A percentile compares a stretch with the other conserved stretches of the same genome.
phyloP scores from a whole-genome alignment of 2,888 invertebrate genomes.

The Tillus elongatus region DNA sequence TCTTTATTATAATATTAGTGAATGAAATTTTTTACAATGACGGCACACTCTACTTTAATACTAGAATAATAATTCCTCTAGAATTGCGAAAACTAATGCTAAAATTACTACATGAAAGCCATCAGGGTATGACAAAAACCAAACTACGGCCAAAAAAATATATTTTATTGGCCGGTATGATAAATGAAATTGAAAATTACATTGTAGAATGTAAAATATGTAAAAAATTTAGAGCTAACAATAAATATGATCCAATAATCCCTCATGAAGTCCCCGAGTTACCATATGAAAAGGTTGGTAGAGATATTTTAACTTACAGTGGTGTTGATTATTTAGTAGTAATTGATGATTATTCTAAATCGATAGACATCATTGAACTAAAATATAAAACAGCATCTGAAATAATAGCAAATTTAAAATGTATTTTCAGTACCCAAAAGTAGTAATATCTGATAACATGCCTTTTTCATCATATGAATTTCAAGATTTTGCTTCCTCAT shows the following conservation, averaged over 20 bases:
- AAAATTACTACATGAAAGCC: slow-evolving; percentile 11
- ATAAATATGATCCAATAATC: slow-evolving; percentile 14
- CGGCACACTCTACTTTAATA: no score
- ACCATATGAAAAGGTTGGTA: no score
- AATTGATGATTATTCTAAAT: slow-evolving; percentile 24
- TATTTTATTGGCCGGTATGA: slow-evolving; percentile 15
- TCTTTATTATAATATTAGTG: no score
- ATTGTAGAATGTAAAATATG: slow-evolving; percentile 11
- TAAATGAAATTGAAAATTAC: slow-evolving; percentile 6
- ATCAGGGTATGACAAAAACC: slow-evolving; percentile 10
- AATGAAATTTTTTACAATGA: no score
- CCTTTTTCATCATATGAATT: slow-evolving; percentile 16
- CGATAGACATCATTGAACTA: slow-evolving; percentile 20
- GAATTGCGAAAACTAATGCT: slow-evolving; percentile 7
- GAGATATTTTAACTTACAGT: slow-evolving; percentile 16
- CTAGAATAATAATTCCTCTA: slow-evolving; percentile 20
- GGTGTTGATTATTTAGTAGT: slow-evolving; percentile 19
- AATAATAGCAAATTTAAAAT: no score
- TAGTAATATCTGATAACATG: slow-evolving; percentile 18
- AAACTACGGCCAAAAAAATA: slow-evolving; percentile 3
- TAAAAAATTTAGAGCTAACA: no score
- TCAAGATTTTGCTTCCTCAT: slow-evolving; percentile 16
- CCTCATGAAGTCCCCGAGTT: slow-evolving; percentile 14
- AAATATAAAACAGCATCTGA: slow-evolving; percentile 12
- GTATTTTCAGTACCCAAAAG: slow-evolving; percentile 15